Evolutionary conservation across 2,113 vertebrate species (phyloP), one percentile per base, ranked within the genome.

Genomic region (Phyllostomus hastatus): DNA sequence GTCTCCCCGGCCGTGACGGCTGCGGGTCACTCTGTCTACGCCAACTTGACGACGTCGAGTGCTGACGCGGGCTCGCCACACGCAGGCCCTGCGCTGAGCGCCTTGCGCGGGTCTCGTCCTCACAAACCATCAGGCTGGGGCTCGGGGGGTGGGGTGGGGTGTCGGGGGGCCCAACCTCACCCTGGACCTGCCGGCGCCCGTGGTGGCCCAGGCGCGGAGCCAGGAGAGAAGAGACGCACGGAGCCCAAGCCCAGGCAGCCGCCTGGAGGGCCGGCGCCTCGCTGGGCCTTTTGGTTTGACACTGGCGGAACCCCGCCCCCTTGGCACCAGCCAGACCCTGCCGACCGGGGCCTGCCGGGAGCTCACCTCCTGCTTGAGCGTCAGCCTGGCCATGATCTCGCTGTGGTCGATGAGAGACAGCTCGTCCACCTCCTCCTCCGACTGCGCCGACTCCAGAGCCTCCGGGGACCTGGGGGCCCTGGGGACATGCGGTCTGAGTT

Each of bases 371-470:
- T 99, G 99, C 97, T 99, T 99, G 97, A 99, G 98, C 1, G 99
- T 99, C 98, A 99, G 98, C 96, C 99, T 98, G 67, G 98, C 97
- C 99, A 99, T 99, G 38, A 99, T 99, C 97, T 99, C 99, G 82
- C 97, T 99, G 98, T 99, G 99, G 98, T 99, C 99, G 1, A 99
- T 99, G 61, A 99, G 99, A 35, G 99, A 99, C 9, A 99, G 98
- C 97, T 99, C 99, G 10, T 99, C 99, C 2, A 99, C 99, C n/a
- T 99, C 99, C 86, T 99, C 99, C 57, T 99, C 99, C 7, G 98
- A 97, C 69, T 98, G 98, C 0, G 98, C 98, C 0, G 98, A 98
- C 79, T 99, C 99, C 35, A 98, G 95, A 17, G 98, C 97, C 95
- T 99, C 99, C 6, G 99, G 97, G 1, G 99, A 99, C 97, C 99